These are phyloP conservation scores for Apodemus sylvaticus DNA, from an alignment of 2,113 vertebrate genomes.

Conservation along the genomic window DNA sequence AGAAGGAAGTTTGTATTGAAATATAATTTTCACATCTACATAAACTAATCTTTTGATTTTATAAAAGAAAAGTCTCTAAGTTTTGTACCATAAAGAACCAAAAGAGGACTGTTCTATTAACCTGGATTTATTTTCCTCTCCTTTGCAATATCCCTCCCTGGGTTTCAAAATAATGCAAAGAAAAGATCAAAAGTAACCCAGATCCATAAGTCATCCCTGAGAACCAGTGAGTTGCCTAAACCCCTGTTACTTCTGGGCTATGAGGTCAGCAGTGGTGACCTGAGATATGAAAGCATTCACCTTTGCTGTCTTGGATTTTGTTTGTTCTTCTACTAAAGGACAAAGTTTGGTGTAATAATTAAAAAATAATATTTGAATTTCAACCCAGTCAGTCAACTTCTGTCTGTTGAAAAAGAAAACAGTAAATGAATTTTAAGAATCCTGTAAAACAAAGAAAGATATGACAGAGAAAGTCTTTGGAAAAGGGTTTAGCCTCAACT, in stretches of 20 bases:
- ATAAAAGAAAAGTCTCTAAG: neutral
- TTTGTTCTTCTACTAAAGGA: neutral
- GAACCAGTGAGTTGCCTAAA: neutral
- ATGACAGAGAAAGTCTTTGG: neutral
- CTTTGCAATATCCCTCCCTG: conserved; percentile 6
- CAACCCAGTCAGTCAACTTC: neutral
- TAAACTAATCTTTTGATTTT: conserved; percentile 47
- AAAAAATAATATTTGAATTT: conserved; percentile 34
- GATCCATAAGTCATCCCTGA: conserved; percentile 11
- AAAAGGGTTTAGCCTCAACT: neutral
- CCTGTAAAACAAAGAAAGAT: conserved; percentile 13
- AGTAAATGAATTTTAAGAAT: conserved; percentile 44
- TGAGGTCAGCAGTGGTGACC: neutral
- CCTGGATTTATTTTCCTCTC: conserved; percentile 36
- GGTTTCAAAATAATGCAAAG: conserved; percentile 3
- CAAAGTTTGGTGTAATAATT: neutral
- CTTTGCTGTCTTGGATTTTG: neutral
- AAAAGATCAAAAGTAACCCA: conserved; percentile 24
- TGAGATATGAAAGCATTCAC: neutral
- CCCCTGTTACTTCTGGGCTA: neutral
- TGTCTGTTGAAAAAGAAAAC: neutral
- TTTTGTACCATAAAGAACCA: neutral
- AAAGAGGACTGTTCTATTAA: neutral
- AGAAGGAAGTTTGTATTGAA: neutral
- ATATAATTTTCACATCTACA: conserved; percentile 27